phyloP scores from a whole-genome alignment of 2,888 invertebrate genomes.

The Acleris holmiana region DNA sequence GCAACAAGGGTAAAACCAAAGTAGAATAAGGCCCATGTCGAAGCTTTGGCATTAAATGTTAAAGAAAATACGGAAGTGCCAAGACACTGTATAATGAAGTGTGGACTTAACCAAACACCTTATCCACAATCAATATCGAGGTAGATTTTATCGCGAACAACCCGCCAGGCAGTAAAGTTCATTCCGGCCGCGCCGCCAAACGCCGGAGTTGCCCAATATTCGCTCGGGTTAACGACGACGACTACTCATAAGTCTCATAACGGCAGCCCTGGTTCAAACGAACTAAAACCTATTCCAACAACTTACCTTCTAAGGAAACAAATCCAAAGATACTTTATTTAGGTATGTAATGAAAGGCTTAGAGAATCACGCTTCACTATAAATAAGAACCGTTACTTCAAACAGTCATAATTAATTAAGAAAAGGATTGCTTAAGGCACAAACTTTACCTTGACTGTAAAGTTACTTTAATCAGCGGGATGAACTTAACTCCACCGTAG shows the following conservation, averaged over 20 bases:
- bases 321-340: conserved; percentile 3
- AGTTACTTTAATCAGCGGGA: conserved; percentile 7
- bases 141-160: conserved; percentile 56
- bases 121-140: conserved; percentile 57
- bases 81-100: conserved; percentile 35
- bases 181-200: conserved; percentile 34
- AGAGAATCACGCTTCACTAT: background rate
- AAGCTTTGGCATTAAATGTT: background rate
- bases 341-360: too few relatives aligned
- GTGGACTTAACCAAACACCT: conserved; percentile 50
- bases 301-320: conserved; percentile 20
- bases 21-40: background rate
- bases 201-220: conserved; percentile 30
- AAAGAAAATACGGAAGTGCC: background rate
- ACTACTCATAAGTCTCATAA: too few relatives aligned
- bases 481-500: background rate
- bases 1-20: too few relatives aligned
- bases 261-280: conserved; percentile 6
- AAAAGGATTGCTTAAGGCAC: background rate
- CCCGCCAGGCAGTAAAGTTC: conserved; percentile 45
- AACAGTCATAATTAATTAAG: too few relatives aligned
- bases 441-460: conserved; percentile 15
- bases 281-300: conserved; percentile 8
- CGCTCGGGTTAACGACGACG: background rate
- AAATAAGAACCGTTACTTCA: background rate